Conservation (phyloP, 2,113 vertebrate species). For the Cynoglossus semilaevis region DNA sequence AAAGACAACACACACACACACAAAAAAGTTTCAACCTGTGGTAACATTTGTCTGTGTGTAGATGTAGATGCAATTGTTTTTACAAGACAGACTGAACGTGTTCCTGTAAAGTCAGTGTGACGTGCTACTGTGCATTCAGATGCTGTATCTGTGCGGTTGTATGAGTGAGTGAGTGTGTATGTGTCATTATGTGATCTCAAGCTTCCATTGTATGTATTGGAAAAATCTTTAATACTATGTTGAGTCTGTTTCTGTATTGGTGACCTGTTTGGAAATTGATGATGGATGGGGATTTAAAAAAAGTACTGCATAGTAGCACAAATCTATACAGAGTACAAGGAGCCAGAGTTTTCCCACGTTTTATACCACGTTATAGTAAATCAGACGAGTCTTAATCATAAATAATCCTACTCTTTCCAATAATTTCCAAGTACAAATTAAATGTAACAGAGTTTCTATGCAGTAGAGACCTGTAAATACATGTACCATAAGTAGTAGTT, state of each 20-base stretch:
- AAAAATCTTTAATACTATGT: conserved; percentile 29
- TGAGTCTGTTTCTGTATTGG: conserved; percentile 26
- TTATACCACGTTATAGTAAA: conserved; percentile 18
- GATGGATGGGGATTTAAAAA: conserved; percentile 20
- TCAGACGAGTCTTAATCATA: conserved; percentile 13
- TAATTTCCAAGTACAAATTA: conserved; percentile 12
- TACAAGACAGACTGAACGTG: conserved; percentile 48
- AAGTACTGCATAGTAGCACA: conserved; percentile 45
- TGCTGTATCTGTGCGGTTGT: conserved; percentile 10
- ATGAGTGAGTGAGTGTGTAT: background rate
- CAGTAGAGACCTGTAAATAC: conserved; percentile 33
- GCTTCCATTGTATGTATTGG: conserved; percentile 25
- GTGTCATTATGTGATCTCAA: conserved; percentile 17
- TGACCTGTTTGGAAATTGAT: conserved; percentile 27
- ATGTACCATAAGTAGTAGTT: conserved; percentile 19
- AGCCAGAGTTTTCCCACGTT: conserved; percentile 30
- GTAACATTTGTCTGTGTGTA: conserved; percentile 2
- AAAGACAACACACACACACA: background rate
- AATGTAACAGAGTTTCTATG: conserved; percentile 38
- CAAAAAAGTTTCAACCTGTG: background rate
- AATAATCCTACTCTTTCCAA: conserved; percentile 8
- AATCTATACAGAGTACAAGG: conserved; percentile 16
- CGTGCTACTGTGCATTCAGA: conserved; percentile 40
- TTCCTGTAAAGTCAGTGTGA: conserved; percentile 44
- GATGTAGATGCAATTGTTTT: conserved; percentile 32